Conservation (phyloP, 2,797 vertebrate genomes). For the Acridotheres tristis region DNA sequence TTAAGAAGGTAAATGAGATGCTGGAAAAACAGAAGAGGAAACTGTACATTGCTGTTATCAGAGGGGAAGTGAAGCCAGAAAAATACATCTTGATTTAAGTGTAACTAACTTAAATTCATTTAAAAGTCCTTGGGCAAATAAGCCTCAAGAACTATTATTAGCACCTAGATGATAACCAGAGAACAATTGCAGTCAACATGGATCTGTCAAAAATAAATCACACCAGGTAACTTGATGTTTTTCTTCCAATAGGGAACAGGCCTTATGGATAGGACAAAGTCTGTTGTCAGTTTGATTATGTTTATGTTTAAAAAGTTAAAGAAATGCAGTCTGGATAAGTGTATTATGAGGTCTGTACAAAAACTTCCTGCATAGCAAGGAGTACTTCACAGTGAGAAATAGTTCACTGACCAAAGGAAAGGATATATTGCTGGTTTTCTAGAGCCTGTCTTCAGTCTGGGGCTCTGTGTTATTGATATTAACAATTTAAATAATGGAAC, state of each 20-base stretch:
- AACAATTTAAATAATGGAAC: fast-evolving
- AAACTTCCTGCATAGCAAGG: neutral
- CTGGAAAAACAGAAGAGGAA: neutral
- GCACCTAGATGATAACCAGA: neutral
- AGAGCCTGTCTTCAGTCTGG: neutral
- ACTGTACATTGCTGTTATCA: neutral
- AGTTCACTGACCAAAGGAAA: neutral
- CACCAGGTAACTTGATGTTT: neutral
- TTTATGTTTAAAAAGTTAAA: neutral
- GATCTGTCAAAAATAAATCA: neutral
- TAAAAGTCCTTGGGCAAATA: neutral
- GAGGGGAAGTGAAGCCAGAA: neutral
- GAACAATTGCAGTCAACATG: neutral
- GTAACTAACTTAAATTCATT: neutral
- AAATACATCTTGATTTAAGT: neutral
- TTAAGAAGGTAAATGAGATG: neutral
- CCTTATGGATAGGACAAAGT: neutral
- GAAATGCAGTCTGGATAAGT: neutral
- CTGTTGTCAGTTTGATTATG: neutral
- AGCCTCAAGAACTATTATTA: neutral
- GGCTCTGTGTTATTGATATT: neutral
- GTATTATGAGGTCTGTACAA: neutral
- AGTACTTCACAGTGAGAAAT: neutral
- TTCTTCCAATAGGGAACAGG: neutral
- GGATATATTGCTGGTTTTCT: neutral